Conservation (phyloP, 2,113 vertebrate genomes). For the Puntigrus tetrazona region DNA sequence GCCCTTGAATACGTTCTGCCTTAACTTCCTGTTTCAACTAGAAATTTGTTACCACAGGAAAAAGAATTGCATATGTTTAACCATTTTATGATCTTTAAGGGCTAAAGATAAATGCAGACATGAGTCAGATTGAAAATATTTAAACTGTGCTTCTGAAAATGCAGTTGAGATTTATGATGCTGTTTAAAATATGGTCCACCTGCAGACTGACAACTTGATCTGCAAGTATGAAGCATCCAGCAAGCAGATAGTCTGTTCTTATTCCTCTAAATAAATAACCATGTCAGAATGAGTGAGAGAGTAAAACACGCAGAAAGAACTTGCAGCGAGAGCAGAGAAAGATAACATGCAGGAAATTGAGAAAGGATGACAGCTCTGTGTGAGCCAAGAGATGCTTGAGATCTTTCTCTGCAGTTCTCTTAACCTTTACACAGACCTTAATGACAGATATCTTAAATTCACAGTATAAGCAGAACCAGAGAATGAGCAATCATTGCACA, state of each 20-base stretch:
- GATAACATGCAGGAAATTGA: slow-evolving; percentile 29
- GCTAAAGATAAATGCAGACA: background rate
- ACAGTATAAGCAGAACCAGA: background rate
- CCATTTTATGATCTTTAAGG: background rate
- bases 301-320: background rate
- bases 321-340: background rate
- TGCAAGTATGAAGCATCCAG: slow-evolving; percentile 26
- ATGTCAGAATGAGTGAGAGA: slow-evolving; percentile 27
- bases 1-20: background rate
- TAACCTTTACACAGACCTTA: background rate
- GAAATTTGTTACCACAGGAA: background rate
- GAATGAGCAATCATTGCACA: background rate
- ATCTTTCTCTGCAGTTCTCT: background rate
- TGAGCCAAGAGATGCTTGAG: slow-evolving; percentile 20
- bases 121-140: background rate
- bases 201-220: background rate
- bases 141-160: background rate
- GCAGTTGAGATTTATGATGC: background rate
- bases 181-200: background rate
- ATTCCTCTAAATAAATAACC: background rate
- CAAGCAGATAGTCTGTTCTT: background rate
- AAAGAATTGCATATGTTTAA: background rate
- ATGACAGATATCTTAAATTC: background rate
- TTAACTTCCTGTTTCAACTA: background rate
- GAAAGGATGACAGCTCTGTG: slow-evolving; percentile 23